Percentiles rank a stretch among this genome's conserved stretches.
phyloP scores from a whole-genome alignment of 2,797 vertebrate species.

The Scolopax bukidnonensis region DNA sequence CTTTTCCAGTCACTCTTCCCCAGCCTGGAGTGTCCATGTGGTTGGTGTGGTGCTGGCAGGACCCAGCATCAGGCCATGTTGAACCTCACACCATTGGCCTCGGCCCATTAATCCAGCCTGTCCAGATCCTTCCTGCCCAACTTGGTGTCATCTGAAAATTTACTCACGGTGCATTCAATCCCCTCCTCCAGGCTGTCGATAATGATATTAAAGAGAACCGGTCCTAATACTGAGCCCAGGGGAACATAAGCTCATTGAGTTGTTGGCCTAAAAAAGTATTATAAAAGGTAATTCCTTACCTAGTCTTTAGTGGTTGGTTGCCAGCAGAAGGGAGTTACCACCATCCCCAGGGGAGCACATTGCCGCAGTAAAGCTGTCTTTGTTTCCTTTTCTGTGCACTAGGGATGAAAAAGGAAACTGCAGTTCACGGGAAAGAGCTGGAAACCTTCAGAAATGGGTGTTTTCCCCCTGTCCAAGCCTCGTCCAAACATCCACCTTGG shows the following conservation, averaged over 20 bases:
- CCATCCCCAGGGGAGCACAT: not conserved
- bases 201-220: not conserved
- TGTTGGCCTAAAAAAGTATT: not conserved
- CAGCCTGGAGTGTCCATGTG: not conserved
- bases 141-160: not conserved
- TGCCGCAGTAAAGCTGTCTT: fast-evolving
- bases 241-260: not conserved
- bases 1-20: not conserved
- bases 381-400: not conserved
- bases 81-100: not conserved
- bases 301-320: no score
- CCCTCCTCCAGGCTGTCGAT: not conserved
- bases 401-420: not conserved
- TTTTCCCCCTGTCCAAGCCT: not conserved
- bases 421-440: not conserved
- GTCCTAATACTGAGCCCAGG: not conserved
- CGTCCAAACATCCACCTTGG: not conserved
- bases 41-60: not conserved
- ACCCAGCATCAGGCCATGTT: not conserved
- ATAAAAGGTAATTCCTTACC: not conserved
- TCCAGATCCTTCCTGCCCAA: not conserved
- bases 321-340: not conserved
- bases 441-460: not conserved
- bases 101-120: not conserved
- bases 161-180: not conserved